Percentiles rank a stretch among this genome's conserved stretches.
Evolutionary conservation across 2,888 invertebrate species (phyloP).

Genomic region (Pogonocherus hispidulus): DNA sequence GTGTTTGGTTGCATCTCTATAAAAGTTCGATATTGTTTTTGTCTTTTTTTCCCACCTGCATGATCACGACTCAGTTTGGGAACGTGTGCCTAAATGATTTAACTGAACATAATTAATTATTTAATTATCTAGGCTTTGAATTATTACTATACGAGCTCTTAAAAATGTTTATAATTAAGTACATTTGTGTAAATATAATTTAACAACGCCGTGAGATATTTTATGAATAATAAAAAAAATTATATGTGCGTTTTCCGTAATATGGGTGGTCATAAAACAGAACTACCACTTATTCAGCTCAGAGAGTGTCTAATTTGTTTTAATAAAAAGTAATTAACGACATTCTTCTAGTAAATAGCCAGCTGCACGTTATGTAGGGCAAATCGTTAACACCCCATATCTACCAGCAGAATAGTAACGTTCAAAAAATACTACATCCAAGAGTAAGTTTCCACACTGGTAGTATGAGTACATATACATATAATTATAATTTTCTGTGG

Average conservation of each 20-base stretch:
- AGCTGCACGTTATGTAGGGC: background rate
- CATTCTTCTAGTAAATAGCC: background rate
- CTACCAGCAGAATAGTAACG: background rate
- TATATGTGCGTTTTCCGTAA: background rate
- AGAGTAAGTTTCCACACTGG: background rate
- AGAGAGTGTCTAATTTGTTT: background rate
- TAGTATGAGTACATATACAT: too few relatives aligned
- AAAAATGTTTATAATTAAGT: too few relatives aligned
- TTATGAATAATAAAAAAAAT: background rate
- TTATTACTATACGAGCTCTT: too few relatives aligned
- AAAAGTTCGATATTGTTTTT: too few relatives aligned
- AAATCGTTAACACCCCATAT: background rate
- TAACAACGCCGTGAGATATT: background rate
- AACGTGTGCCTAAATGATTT: too few relatives aligned
- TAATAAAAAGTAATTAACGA: constrained; percentile 3
- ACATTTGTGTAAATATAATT: too few relatives aligned
- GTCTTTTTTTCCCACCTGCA: too few relatives aligned
- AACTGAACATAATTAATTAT: too few relatives aligned
- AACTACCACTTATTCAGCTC: background rate
- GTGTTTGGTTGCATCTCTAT: too few relatives aligned
- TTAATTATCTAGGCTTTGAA: too few relatives aligned
- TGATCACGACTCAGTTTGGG: too few relatives aligned
- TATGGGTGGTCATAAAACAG: background rate
- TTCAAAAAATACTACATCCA: too few relatives aligned
- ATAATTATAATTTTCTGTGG: background rate